Base-by-base conservation (phyloP, 1,140 invertebrate genomes). In the Venustaconcha ellipsiformis region DNA sequence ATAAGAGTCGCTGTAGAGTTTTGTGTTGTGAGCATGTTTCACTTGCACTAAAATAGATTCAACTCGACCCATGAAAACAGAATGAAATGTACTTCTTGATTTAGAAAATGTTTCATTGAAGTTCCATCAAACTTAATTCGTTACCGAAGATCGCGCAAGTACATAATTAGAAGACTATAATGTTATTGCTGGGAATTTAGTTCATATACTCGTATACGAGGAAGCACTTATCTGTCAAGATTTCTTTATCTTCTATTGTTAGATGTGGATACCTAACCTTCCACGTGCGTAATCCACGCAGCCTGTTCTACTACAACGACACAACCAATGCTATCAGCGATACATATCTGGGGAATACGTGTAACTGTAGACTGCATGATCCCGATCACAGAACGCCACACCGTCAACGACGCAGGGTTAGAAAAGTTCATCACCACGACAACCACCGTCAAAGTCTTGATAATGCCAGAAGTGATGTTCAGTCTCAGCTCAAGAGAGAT, bases 181-280 rank as follows among this genome's bases (percentile, higher is more conserved):
- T 48, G 37, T 48, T 48, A 48, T 48, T 48, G 37, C 37, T 48
- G 37, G 37, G 4, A 48, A 48, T 48, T 48, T 48, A 48, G 6
- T 48, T 60, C 17, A 13, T 60, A 23, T 26, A 26, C 56, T 55
- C 63, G 17, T 68, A 68, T 18, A 12, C 56, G 12, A n/a, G 30
- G 55, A 62, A 70, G 15, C 55, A 15, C 17, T 60, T 37, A 67
- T 78, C 70, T 74, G 6, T 48, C 37, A 48, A 0, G 37, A 48
- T 48, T 48, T 48, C 26, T 48, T 48, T 48, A 11, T 48, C 37
- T 48, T 48, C 37, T 48, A 0, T 48, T 48, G 37, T 12, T 65
- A 89, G 88, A 72, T 89, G 88, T 80, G 87, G 87, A 14, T 64
- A 79, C 20, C 72, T 87, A 14, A 80, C 83, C 0, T 85, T 85